Conservation (phyloP, 53 echinoderm and acorn worm genomes). For the Mesocentrotus franciscanus region DNA sequence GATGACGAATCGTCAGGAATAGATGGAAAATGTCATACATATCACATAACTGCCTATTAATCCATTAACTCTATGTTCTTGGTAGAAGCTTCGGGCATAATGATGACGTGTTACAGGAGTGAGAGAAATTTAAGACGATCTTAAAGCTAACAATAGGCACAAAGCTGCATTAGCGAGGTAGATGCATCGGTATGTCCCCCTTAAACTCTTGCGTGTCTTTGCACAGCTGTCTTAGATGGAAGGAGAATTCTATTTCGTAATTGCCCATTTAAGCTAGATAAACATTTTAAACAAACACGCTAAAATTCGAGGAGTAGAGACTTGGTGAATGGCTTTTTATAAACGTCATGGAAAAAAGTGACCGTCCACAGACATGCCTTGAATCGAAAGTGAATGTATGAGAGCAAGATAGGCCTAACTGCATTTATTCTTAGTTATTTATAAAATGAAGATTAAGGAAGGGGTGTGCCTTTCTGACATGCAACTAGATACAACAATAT, state of each 20-base stretch:
- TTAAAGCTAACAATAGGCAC: background rate
- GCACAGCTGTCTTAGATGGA: background rate
- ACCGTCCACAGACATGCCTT: background rate
- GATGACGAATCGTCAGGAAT: background rate
- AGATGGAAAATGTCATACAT: background rate
- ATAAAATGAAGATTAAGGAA: too few relatives aligned
- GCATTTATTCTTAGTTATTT: too few relatives aligned
- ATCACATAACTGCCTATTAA: background rate
- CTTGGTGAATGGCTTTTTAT: background rate
- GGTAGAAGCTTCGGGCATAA: background rate
- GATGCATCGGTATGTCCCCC: background rate
- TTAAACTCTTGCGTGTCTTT: background rate
- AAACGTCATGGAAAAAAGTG: background rate
- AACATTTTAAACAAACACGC: background rate
- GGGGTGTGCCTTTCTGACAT: too few relatives aligned
- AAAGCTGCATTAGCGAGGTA: background rate
- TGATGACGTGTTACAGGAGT: background rate
- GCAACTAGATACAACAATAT: too few relatives aligned
- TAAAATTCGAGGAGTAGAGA: background rate
- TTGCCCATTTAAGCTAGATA: constrained; percentile 6
- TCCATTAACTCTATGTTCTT: background rate
- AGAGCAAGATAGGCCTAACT: too few relatives aligned
- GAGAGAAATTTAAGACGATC: background rate
- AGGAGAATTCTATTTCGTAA: background rate
- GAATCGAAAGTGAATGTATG: background rate